A percentile compares a stretch with the other conserved stretches of the same genome.
These are phyloP conservation scores for Melanchra persicariae DNA, from an alignment of 2,888 invertebrate genomes.

Conservation along the genomic window DNA sequence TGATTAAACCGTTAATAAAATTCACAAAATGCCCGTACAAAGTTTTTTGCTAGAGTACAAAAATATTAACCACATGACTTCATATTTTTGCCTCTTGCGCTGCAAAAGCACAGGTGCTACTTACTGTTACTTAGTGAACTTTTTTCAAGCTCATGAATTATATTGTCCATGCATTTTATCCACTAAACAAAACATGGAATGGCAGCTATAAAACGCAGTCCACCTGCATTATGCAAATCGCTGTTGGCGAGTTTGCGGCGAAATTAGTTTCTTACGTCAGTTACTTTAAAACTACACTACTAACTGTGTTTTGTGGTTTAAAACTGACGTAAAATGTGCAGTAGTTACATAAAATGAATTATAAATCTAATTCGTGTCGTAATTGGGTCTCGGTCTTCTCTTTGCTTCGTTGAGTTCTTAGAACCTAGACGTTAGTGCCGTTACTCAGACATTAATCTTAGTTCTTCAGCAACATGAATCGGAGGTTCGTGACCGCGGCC, in stretches of 20 bases:
- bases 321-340: conserved; percentile 25
- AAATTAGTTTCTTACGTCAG: conserved; percentile 63
- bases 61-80: conserved; percentile 3
- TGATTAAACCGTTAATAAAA: conserved; percentile 21
- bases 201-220: conserved; percentile 51
- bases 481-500: conserved; percentile 40
- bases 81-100: conserved; percentile 12
- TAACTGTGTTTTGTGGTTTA: conserved; percentile 34
- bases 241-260: conserved; percentile 60
- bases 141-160: conserved; percentile 38
- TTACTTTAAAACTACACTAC: conserved; percentile 30
- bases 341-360: conserved; percentile 30
- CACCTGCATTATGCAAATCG: conserved; percentile 73
- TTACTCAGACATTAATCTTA: conserved; percentile 31
- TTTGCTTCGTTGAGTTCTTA: conserved; percentile 29
- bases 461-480: conserved; percentile 23
- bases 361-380: conserved; percentile 26
- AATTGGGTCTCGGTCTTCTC: conserved; percentile 38
- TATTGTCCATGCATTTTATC: conserved; percentile 50
- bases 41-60: conserved; percentile 1
- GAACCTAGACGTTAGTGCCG: conserved; percentile 38
- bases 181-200: conserved; percentile 56
- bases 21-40: neutral
- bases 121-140: conserved; percentile 18
- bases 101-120: conserved; percentile 39